Conservation (phyloP, 2,888 invertebrate genomes). For the Conchocele bisecta region DNA sequence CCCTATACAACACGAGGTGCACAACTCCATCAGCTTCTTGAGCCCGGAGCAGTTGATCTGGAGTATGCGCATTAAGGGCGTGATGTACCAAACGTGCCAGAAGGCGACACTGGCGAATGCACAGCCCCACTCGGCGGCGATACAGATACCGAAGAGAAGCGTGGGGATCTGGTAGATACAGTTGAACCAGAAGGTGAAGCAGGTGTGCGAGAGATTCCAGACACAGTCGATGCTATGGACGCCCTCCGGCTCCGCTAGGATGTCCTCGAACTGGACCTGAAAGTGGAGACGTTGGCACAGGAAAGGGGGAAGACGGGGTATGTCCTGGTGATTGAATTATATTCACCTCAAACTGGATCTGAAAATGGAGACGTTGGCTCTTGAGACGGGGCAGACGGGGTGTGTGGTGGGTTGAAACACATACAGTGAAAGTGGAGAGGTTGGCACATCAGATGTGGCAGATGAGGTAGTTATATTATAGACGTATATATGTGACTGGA, state of each 20-base stretch:
- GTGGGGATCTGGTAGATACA: slow-evolving; percentile 88
- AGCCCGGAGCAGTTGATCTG: slow-evolving; percentile 85
- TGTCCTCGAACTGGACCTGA: slow-evolving; percentile 72
- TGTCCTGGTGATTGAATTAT: too few relatives aligned
- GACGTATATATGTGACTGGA: too few relatives aligned
- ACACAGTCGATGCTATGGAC: slow-evolving; percentile 86
- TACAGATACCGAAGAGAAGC: slow-evolving; percentile 85
- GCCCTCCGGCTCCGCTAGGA: slow-evolving; percentile 71
- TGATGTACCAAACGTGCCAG: slow-evolving; percentile 88
- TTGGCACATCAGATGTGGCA: too few relatives aligned
- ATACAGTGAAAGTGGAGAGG: too few relatives aligned
- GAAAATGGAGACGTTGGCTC: too few relatives aligned
- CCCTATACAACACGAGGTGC: slow-evolving; percentile 83
- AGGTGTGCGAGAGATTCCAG: slow-evolving; percentile 87
- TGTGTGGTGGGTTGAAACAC: too few relatives aligned
- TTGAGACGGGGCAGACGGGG: too few relatives aligned
- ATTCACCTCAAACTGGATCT: too few relatives aligned
- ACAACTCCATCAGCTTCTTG: slow-evolving; percentile 81
- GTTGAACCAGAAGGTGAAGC: slow-evolving; percentile 87
- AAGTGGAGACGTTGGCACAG: too few relatives aligned
- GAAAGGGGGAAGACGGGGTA: too few relatives aligned
- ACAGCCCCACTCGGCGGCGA: slow-evolving; percentile 85
- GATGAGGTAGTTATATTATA: too few relatives aligned
- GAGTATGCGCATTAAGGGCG: slow-evolving; percentile 87
- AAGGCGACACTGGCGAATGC: slow-evolving; percentile 84